Percentiles rank a stretch among this genome's conserved stretches.
Evolutionary conservation across 1,140 invertebrate species (phyloP).

Genomic region (Drosophila pectinifera): DNA sequence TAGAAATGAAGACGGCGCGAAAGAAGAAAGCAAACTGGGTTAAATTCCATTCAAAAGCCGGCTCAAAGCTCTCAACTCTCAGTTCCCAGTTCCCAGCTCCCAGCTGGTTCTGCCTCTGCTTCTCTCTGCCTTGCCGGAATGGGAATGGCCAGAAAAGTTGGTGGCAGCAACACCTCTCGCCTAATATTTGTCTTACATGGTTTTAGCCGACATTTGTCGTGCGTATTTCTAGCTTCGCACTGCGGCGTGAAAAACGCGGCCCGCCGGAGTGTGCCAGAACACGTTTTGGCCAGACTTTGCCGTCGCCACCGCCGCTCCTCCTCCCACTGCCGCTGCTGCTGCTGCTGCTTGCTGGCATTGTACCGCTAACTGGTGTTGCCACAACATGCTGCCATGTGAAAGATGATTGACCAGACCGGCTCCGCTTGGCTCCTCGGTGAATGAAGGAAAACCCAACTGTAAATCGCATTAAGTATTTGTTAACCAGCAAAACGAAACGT

Average conservation of each 20-base stretch:
- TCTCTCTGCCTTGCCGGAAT: constrained; percentile 22
- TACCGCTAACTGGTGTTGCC: constrained; percentile 67
- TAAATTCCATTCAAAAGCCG: constrained; percentile 78
- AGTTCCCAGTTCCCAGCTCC: not conserved
- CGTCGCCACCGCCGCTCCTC: not conserved
- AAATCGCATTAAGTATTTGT: constrained; percentile 73
- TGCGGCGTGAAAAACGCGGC: constrained; percentile 49
- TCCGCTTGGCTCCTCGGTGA: constrained; percentile 10
- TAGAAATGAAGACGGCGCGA: constrained; percentile 49
- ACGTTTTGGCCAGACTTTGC: constrained; percentile 47
- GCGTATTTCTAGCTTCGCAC: constrained; percentile 51
- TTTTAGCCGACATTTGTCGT: constrained; percentile 63
- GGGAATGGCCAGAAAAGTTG: constrained; percentile 44
- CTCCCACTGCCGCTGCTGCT: no score
- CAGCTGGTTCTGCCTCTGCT: constrained; percentile 47
- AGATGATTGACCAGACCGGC: constrained; percentile 59
- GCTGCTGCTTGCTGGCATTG: constrained; percentile 46
- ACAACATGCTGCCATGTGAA: constrained; percentile 53
- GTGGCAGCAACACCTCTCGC: constrained; percentile 46
- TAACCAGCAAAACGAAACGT: constrained; percentile 63
- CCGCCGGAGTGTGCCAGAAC: constrained; percentile 55
- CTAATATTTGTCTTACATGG: constrained; percentile 62
- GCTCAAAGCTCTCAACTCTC: constrained; percentile 23
- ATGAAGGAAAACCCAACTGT: constrained; percentile 54
- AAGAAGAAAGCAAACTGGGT: constrained; percentile 79